Evolutionary conservation across 1,140 invertebrate species (phyloP), one percentile per base, ranked within the genome.

Genomic region (Eulimnadia texana): DNA sequence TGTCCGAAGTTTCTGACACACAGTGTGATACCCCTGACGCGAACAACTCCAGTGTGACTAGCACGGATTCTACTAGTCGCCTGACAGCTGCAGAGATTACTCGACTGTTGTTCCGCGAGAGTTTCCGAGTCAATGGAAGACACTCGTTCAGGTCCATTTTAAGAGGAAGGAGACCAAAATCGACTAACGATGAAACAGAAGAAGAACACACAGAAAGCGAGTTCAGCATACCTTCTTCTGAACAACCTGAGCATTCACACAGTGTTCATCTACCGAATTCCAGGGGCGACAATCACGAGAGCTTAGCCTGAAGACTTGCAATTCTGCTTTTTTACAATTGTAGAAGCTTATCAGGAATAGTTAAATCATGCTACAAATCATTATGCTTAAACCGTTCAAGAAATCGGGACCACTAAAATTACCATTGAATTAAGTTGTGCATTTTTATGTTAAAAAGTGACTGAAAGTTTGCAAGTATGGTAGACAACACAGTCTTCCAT

Each of bases 31-130:
- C 63, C 20, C 42, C 63, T 13, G 60, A 58, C 19, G 54, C 62
- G 10, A 55, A 28, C 9, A 64, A 59, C 3, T 22, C 20, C 16
- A 33, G 51, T 19, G 63, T 63, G 49, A 64, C 64, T 25, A 58
- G 67, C 23, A 53, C 61, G 6, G 65, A 59, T 55, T 51, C 65
- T 22, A 50, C 62, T 33, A 61, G 64, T 53, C 66, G 64, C 27
- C 62, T 67, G 49, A 68, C 64, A 47, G 63, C 66, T 2, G 50
- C 62, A 20, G 66, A 68, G 42, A 63, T 68, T 55, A 67, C 65
- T 0, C 19, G 67, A 20, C 63, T 68, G 16, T 56, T 68, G 22
- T 16, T 42, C 16, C 23, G 67, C 20, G 66, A 66, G 3, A 67
- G 64, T 28, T 66, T 66, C 28, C 60, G 67, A 33, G 57, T 62